Evolutionary conservation across 2,888 invertebrate species (phyloP).

Genomic region (Mesodorylaimus sp.): DNA sequence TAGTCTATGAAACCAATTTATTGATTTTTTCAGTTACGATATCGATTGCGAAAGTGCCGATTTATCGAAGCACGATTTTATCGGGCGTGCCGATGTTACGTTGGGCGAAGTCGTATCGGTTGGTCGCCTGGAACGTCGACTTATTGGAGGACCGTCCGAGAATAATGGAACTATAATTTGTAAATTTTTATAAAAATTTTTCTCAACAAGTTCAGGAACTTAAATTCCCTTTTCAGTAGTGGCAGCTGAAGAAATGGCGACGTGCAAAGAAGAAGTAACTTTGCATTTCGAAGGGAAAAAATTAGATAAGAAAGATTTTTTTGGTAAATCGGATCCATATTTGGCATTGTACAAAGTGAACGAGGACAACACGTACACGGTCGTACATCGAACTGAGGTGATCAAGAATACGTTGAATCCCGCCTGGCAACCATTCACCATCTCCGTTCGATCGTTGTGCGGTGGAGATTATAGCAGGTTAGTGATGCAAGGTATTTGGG

Average conservation of each 20-base stretch:
- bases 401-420: slow-evolving; percentile 40
- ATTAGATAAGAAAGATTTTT: slow-evolving; percentile 22
- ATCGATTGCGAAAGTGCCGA: slow-evolving; percentile 16
- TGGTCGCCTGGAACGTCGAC: neutral
- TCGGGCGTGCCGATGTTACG: slow-evolving; percentile 40
- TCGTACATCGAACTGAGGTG: slow-evolving; percentile 35
- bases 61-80: slow-evolving; percentile 31
- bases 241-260: slow-evolving; percentile 11
- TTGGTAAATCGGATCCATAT: slow-evolving; percentile 24
- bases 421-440: slow-evolving; percentile 37
- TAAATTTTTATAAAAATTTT: neutral
- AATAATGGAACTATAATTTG: slow-evolving; percentile 3
- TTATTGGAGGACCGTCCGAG: neutral
- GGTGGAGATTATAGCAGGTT: slow-evolving; percentile 28
- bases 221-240: slow-evolving; percentile 6
- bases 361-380: slow-evolving; percentile 17
- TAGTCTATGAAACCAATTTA: no score
- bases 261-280: slow-evolving; percentile 11
- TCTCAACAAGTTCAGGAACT: neutral
- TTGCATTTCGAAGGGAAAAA: slow-evolving; percentile 10
- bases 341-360: slow-evolving; percentile 20
- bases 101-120: slow-evolving; percentile 39
- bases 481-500: neutral
- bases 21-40: slow-evolving; percentile 20
- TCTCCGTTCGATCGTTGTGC: slow-evolving; percentile 37